Percentiles rank a stretch among this genome's conserved stretches.
Evolutionary conservation across 1,140 invertebrate genomes (phyloP).

Genomic region (Meloidogyne chitwoodi): DNA sequence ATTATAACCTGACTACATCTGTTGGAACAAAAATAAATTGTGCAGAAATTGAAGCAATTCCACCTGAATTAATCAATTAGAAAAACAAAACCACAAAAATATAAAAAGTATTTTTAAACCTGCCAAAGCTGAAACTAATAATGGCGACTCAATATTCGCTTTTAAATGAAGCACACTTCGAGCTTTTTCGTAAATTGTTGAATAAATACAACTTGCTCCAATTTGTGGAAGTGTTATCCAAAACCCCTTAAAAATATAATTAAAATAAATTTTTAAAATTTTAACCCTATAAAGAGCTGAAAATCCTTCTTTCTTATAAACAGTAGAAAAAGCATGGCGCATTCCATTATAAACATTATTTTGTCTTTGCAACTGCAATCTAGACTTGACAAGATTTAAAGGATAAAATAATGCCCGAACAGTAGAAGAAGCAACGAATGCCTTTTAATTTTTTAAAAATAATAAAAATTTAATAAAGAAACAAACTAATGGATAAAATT

Average conservation of each 20-base stretch:
- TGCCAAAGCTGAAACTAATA: constrained; percentile 53
- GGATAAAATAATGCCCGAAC: constrained; percentile 87
- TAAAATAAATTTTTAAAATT: not conserved
- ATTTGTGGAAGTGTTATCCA: constrained; percentile 60
- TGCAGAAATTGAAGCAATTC: constrained; percentile 26
- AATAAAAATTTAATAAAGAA: not conserved
- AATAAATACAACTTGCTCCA: constrained; percentile 70
- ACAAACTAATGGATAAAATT: constrained; percentile 73
- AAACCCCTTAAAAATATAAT: constrained; percentile 48
- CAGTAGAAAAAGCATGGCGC: constrained; percentile 80
- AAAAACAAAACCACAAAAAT: constrained; percentile 71
- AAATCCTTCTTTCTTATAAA: constrained; percentile 79
- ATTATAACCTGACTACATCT: constrained; percentile 27
- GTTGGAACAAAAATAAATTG: constrained; percentile 51
- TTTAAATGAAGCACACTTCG: constrained; percentile 70
- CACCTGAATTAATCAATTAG: constrained; percentile 84
- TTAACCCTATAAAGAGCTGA: constrained; percentile 76
- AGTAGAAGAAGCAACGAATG: constrained; percentile 78
- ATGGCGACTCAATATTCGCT: constrained; percentile 39
- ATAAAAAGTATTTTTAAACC: constrained; percentile 75
- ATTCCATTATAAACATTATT: constrained; percentile 56
- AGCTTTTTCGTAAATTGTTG: constrained; percentile 88
- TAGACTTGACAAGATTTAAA: constrained; percentile 89
- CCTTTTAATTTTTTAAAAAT: constrained; percentile 58
- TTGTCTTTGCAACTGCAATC: constrained; percentile 71